A percentile compares a stretch with the other conserved stretches of the same genome.
These are phyloP conservation scores for Megaustenia siamemsis DNA, from an alignment of 2,888 invertebrate genomes.

Conservation along the genomic window DNA sequence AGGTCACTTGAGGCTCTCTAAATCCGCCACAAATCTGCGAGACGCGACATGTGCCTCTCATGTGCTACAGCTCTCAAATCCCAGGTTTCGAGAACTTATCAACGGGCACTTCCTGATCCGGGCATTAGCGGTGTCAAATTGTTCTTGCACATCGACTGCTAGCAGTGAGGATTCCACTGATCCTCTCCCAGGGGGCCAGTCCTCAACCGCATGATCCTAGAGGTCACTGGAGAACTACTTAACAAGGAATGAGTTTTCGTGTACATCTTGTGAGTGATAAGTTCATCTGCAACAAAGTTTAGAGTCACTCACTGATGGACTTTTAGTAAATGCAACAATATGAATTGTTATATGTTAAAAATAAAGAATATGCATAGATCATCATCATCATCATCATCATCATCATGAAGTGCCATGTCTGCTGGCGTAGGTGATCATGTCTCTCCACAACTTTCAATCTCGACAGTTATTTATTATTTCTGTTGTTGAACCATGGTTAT, in stretches of 20 bases:
- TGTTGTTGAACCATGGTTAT: too few relatives aligned
- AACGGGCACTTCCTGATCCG: not conserved
- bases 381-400: too few relatives aligned
- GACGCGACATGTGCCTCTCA: not conserved
- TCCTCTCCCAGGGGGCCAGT: not conserved
- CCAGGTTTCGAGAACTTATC: not conserved
- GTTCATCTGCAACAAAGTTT: not conserved
- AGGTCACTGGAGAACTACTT: constrained; percentile 13
- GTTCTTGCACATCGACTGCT: not conserved
- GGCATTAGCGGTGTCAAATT: constrained; percentile 15
- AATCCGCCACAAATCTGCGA: not conserved
- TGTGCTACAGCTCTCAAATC: not conserved
- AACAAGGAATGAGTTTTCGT: constrained; percentile 13
- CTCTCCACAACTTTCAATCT: too few relatives aligned
- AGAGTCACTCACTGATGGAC: not conserved
- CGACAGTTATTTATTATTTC: too few relatives aligned
- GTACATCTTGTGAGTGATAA: not conserved
- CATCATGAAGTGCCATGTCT: too few relatives aligned
- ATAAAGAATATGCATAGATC: too few relatives aligned
- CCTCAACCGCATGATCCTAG: not conserved
- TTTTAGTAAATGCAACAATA: too few relatives aligned
- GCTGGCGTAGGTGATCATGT: too few relatives aligned
- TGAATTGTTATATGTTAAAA: too few relatives aligned
- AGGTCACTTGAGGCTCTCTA: too few relatives aligned
- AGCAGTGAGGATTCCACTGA: too few relatives aligned